Evolutionary conservation across 2,797 vertebrate genomes (phyloP), one percentile per base, ranked within the genome.

Genomic region (Lindbergichthys nudifrons): DNA sequence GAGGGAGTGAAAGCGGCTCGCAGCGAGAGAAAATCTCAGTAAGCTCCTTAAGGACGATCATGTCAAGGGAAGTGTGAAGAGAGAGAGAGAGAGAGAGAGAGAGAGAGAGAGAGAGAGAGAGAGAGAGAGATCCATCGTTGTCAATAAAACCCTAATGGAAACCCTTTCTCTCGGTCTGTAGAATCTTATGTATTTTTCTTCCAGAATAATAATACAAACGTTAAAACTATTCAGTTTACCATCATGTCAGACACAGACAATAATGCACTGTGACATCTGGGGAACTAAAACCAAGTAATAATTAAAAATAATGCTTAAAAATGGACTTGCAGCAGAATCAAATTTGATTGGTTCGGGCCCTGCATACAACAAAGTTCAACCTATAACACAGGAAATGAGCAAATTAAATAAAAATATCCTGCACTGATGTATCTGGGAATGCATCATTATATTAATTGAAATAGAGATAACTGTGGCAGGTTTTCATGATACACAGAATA

Each of bases 1-100:
- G 0, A 69, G 47, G 23, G 16, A 68, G 64, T 53, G 23, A 83
- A 63, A 72, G 71, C 43, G 0, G 65, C 76, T 86, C 67, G 76
- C 13, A 0, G 54, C 52, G 39, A 70, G 58, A 75, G 39, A 48
- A 83, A 67, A 75, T 71, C 84, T 78, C 26, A 46, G 52, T 87
- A 87, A 82, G 79, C 19, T 70, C 70, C 75, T 89, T 82, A 82
- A 74, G 26, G 78, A 70, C 1, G 11, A 60, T 59, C 60, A 15
- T 18, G 42, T 54, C 26, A 13, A 62, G 70, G 67, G 80, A 80
- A 53, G 13, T 56, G 12, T n/a, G n/a, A n/a, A n/a, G n/a, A n/a
- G 21, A 23, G 21, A 23, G 21, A 2, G 21, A 23, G 21, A 21
- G 21, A 21, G 21, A 21, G 21, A 23, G 2, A 0, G 21, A 23